A percentile compares a stretch with the other conserved stretches of the same genome.
Conservation (phyloP, 2,113 vertebrate genomes). For the Leptobrachium ailaonicum region DNA sequence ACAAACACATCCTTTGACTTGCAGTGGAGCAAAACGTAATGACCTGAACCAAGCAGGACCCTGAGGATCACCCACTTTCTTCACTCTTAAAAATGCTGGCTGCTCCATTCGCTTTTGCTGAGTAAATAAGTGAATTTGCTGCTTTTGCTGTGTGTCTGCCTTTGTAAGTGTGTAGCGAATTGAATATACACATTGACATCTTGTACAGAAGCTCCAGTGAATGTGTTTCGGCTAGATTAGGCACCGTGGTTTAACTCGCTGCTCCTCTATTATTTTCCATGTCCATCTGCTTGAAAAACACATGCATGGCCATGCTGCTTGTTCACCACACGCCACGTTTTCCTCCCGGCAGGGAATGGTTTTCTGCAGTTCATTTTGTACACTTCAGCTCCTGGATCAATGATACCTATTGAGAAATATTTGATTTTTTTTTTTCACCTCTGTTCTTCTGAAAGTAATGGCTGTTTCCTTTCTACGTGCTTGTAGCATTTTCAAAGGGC, state of each 20-base stretch:
- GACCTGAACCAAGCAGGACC: too few species aligned
- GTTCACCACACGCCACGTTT: constrained; percentile 33
- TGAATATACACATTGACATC: too few species aligned
- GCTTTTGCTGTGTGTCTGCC: too few species aligned
- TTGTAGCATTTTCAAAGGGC: constrained; percentile 38
- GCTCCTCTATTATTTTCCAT: constrained; percentile 22
- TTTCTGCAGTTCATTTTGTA: constrained; percentile 31
- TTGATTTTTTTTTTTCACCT: constrained; percentile 48
- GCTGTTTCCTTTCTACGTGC: constrained; percentile 21
- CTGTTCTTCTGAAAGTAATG: constrained; percentile 36
- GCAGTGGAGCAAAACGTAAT: too few species aligned
- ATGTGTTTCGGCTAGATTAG: constrained; percentile 16
- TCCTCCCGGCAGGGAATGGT: constrained; percentile 17
- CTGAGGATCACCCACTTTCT: too few species aligned
- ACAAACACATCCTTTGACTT: too few species aligned
- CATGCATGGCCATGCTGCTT: constrained; percentile 34
- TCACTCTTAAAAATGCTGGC: too few species aligned
- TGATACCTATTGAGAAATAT: constrained; percentile 43
- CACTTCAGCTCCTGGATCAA: constrained; percentile 30
- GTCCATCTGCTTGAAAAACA: constrained; percentile 10
- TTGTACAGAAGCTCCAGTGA: not conserved
- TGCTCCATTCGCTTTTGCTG: too few species aligned
- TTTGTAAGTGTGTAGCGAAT: too few species aligned
- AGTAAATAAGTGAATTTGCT: too few species aligned
- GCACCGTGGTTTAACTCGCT: constrained; percentile 8